Evolutionary conservation across 2,113 vertebrate species (phyloP), one percentile per base, ranked within the genome.

Genomic region (Microcebus murinus): DNA sequence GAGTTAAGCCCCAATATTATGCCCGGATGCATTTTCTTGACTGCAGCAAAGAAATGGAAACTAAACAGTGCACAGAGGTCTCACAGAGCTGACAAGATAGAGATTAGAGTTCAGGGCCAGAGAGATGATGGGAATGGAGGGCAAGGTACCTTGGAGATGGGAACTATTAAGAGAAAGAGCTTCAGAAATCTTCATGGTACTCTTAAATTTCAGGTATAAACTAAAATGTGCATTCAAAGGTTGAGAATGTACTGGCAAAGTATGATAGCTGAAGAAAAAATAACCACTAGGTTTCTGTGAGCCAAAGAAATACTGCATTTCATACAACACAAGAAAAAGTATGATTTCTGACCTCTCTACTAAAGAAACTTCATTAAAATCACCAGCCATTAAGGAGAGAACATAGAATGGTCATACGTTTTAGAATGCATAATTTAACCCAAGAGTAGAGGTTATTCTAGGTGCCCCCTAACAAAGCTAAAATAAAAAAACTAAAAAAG

Each of bases 61-160:
- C 21, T 31, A 52, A 74, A 76, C 0, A 42, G 4, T 79, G 9
- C n/a, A 36, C 0, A 3, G 8, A 21, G 3, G 18, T 79, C 11
- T 42, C 21, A 52, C 0, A 3, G 3, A 59, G 29, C 5, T 20
- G 2, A 80, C 3, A 0, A 50, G 8, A 52, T 1, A 59, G 42
- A 52, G 59, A 50, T 4, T 85, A 31, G 18, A 77, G 52, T 45
- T 39, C 23, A 45, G 5, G 4, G 61, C 61, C 59, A 39, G 9
- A 70, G 13, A 87, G 25, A 20, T n/a, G n/a, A 3, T 76, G 3
- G 3, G 29, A n/a, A n/a, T 25, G 17, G 21, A 23, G 25, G 17
- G 9, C 8, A 29, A 3, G 7, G 13, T 15, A 42, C 34, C 39
- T 34, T 55, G 48, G 10, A 50, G 4, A 55, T 34, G 15, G 34